Evolutionary conservation across 1,140 invertebrate genomes (phyloP), one percentile per base, ranked within the genome.

Genomic region (Lamellibrachia luymesi): DNA sequence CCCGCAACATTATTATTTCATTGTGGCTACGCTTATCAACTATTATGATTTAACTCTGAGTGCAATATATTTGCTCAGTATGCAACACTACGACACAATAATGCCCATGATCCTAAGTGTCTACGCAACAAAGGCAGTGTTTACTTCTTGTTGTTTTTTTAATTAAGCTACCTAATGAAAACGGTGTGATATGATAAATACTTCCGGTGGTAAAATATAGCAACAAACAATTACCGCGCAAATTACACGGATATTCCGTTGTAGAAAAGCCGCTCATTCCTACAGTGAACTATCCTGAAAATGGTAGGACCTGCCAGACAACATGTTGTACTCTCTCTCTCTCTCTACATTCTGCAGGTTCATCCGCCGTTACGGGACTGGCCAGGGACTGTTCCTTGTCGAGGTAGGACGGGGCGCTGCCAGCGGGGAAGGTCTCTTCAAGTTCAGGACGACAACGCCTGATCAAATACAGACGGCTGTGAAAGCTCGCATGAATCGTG

Each of bases 381-480:
- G 64, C 64, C 7, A 80, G 17, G 64, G 13, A 4, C 64, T 80
- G 2, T 80, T 80, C 64, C 13, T 80, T 2, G 13, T 91, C 2
- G 91, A 91, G 51, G 91, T 51, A 4, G 91, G 91, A 4, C 13
- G 91, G 22, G 13, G 51, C 49, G 49, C 49, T 4, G 5, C 91
- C 91, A 91, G 91, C 22, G 91, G 91, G 2, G 91, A 91, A 91
- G 91, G 91, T 22, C n/a, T 91, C 8, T 91, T 91, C 91, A 10
- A 13, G 91, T 91, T 91, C 51, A 91, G 27, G 64, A 80, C 64
- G 64, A 80, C 64, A 80, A 17, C 64, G 64, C 17, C 64, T 22
- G 64, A 80, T 8, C 7, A 8, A 80, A 10, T 80, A 80, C 64
- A 17, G 64, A 80, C 7, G 64, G 64, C 64, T 80, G 64, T 80